Evolutionary conservation across 1,140 invertebrate species (phyloP).

Genomic region (Nasonia vitripennis): DNA sequence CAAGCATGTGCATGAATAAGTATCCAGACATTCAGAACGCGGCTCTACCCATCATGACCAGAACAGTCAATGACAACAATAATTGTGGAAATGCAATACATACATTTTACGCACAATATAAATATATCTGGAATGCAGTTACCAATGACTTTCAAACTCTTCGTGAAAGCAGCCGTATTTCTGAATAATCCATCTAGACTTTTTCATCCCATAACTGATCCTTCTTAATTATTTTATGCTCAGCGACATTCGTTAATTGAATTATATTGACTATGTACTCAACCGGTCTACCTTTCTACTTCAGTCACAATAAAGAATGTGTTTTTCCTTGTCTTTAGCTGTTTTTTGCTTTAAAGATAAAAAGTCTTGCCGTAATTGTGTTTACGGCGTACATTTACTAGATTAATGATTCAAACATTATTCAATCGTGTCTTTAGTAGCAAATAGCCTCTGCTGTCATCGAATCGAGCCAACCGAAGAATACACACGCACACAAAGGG

Average conservation of each 20-base stretch:
- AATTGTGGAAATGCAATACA: slow-evolving; percentile 29
- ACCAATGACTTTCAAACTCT: neutral
- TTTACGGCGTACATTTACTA: slow-evolving; percentile 8
- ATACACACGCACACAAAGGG: neutral
- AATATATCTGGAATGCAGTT: slow-evolving; percentile 24
- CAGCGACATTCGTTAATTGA: slow-evolving; percentile 19
- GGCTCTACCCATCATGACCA: neutral
- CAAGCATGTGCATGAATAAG: neutral
- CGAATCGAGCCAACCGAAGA: neutral
- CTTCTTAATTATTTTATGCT: slow-evolving; percentile 8
- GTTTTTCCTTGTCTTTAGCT: neutral
- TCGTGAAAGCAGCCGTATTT: neutral
- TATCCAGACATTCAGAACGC: neutral
- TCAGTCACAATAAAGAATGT: neutral
- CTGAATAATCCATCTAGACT: slow-evolving; percentile 8
- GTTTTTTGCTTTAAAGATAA: slow-evolving; percentile 13
- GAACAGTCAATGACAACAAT: slow-evolving; percentile 10
- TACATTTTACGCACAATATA: slow-evolving; percentile 17
- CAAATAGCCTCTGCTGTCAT: slow-evolving; percentile 22
- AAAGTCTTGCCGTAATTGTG: neutral
- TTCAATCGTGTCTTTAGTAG: slow-evolving; percentile 26
- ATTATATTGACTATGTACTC: slow-evolving; percentile 30
- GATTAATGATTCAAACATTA: slow-evolving; percentile 23
- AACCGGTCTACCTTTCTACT: neutral
- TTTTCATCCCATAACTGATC: neutral